Conservation (phyloP, 2,797 vertebrate genomes). For the Chelonia mydas region DNA sequence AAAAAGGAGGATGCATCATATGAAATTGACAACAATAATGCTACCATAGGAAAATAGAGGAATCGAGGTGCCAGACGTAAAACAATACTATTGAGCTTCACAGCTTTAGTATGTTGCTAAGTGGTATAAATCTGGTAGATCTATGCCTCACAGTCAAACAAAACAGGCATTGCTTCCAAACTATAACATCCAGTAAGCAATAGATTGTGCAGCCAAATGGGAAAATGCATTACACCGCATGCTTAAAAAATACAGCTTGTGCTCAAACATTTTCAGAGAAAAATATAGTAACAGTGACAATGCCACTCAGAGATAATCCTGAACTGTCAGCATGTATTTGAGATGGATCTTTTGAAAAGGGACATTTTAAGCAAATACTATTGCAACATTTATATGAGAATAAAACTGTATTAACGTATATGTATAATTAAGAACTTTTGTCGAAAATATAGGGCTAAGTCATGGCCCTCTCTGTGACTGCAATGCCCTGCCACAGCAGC, state of each 20-base stretch:
- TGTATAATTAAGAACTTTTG: too few relatives aligned
- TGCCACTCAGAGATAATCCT: not conserved
- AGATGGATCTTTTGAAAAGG: not conserved
- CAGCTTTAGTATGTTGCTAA: not conserved
- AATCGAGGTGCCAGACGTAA: accelerated
- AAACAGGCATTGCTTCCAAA: not conserved
- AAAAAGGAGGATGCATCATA: not conserved
- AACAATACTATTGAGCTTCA: not conserved
- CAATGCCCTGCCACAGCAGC: too few relatives aligned
- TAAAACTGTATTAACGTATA: too few relatives aligned
- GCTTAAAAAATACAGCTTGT: not conserved
- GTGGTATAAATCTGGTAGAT: not conserved
- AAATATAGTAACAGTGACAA: not conserved
- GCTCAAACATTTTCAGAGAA: not conserved
- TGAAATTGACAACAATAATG: not conserved
- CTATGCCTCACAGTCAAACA: not conserved
- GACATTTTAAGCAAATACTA: not conserved
- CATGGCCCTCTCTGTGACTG: too few relatives aligned
- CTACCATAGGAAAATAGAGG: not conserved
- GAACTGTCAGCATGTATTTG: not conserved
- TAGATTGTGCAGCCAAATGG: not conserved
- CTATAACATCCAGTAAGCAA: not conserved
- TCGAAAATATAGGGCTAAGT: too few relatives aligned
- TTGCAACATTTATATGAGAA: too few relatives aligned
- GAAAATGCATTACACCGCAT: not conserved